Percentiles rank a stretch among this genome's conserved stretches.
phyloP scores from a whole-genome alignment of 1,140 invertebrate genomes.

The Cataglyphis hispanica region DNA sequence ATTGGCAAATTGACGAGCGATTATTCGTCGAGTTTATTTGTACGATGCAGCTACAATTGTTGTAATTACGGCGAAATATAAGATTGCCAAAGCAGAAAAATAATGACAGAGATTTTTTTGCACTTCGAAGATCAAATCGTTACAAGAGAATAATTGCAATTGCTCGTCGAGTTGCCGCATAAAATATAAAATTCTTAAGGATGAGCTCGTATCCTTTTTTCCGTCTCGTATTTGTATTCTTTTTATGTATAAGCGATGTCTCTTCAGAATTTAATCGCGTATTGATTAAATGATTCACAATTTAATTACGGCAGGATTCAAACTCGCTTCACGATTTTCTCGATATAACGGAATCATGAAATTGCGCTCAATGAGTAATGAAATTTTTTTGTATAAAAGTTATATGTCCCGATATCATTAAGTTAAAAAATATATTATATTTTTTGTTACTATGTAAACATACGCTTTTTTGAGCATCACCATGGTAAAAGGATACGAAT shows the following conservation, averaged over 20 bases:
- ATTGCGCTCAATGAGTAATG: neutral
- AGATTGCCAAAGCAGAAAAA: neutral
- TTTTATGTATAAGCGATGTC: slow-evolving; percentile 10
- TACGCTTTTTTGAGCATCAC: neutral
- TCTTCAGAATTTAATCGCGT: neutral
- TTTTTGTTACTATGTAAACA: neutral
- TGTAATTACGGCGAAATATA: slow-evolving; percentile 1
- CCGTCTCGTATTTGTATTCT: neutral
- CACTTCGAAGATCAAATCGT: neutral
- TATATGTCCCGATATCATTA: neutral
- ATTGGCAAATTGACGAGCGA: slow-evolving; percentile 53
- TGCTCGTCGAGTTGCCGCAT: slow-evolving; percentile 36
- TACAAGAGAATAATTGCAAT: neutral
- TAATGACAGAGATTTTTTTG: neutral
- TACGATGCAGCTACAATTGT: neutral
- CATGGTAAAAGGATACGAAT: slow-evolving; percentile 20
- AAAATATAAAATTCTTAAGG: slow-evolving; percentile 36
- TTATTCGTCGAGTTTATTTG: slow-evolving; percentile 15
- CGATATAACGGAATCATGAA: neutral
- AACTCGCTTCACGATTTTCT: neutral
- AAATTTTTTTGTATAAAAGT: neutral
- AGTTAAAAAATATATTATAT: neutral
- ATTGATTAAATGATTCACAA: slow-evolving; percentile 6
- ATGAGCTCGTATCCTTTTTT: slow-evolving; percentile 31
- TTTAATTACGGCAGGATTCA: neutral